Percentiles rank a stretch among this genome's conserved stretches.
Conservation (phyloP, 2,113 vertebrate species). For the Stigmatopora nigra region DNA sequence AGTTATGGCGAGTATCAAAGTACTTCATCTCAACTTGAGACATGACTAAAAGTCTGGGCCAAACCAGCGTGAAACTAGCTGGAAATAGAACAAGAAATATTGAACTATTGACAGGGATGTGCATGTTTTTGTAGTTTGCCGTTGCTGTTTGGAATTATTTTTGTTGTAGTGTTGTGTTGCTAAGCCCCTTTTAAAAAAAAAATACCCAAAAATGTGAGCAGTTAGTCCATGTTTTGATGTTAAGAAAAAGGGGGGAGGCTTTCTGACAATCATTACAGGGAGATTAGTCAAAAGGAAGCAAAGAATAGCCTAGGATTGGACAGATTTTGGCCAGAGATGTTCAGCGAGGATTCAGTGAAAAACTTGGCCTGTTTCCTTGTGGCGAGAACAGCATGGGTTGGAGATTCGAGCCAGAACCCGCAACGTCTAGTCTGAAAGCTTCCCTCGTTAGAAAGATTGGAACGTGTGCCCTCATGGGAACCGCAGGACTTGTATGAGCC, state of each 20-base stretch:
- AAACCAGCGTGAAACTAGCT: constrained; percentile 7
- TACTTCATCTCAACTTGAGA: background rate
- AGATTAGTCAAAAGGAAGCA: constrained; percentile 26
- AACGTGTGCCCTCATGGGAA: constrained; percentile 53
- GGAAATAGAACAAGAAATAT: constrained; percentile 7
- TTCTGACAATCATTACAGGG: constrained; percentile 16
- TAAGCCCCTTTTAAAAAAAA: background rate
- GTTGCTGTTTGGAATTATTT: background rate
- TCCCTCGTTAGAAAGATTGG: constrained; percentile 68
- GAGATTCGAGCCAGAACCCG: constrained; percentile 62
- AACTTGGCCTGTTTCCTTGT: constrained; percentile 67
- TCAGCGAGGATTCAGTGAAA: constrained; percentile 69
- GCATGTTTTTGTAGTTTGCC: background rate
- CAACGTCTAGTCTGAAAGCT: constrained; percentile 69
- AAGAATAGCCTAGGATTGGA: constrained; percentile 44
- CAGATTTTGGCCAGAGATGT: constrained; percentile 51
- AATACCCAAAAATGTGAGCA: background rate
- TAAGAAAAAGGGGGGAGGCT: constrained; percentile 18
- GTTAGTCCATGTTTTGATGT: background rate
- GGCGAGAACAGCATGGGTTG: constrained; percentile 68
- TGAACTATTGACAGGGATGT: background rate
- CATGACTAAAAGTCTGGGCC: background rate
- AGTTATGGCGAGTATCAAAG: constrained; percentile 2
- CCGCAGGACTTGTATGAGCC: constrained; percentile 34
- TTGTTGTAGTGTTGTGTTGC: constrained; percentile 1